These are phyloP conservation scores for Dolichotis patagonum DNA, from an alignment of 2,113 vertebrate genomes.

Conservation along the genomic window DNA sequence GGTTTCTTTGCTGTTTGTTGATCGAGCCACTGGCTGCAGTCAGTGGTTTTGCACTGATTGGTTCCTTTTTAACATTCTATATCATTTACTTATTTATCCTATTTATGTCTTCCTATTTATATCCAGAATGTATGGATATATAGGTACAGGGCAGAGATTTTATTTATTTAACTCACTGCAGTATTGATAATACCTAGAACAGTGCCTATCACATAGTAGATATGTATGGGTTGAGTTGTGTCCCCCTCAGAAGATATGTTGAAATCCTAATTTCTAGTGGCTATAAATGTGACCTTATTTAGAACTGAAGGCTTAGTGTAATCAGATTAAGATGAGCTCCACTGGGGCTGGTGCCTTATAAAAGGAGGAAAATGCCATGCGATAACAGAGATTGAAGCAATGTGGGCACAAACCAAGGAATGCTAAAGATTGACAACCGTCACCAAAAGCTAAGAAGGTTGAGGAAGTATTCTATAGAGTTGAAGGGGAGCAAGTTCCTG, in stretches of 20 bases:
- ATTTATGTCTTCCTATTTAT: slow-evolving; percentile 28
- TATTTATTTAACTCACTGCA: neutral
- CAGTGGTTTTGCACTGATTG: neutral
- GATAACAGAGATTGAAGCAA: neutral
- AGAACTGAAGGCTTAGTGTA: slow-evolving; percentile 9
- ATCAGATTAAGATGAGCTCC: slow-evolving; percentile 1
- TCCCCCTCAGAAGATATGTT: neutral
- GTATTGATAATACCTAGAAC: neutral
- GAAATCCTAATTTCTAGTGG: neutral
- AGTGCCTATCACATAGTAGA: neutral
- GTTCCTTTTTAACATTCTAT: slow-evolving; percentile 2
- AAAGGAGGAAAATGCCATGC: slow-evolving; percentile 8
- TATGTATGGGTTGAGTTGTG: neutral
- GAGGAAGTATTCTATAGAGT: neutral
- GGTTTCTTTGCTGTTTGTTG: neutral
- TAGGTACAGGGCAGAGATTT: neutral
- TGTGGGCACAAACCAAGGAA: neutral
- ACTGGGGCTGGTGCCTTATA: neutral
- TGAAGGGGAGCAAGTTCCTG: neutral
- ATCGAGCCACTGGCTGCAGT: neutral
- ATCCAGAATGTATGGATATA: neutral
- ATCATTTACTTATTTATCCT: neutral
- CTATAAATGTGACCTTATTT: slow-evolving; percentile 30
- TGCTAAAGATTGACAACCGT: neutral
- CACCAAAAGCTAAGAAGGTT: neutral